phyloP scores from a whole-genome alignment of 2,797 vertebrate genomes.

The Cryptoblepharus egeriae region DNA sequence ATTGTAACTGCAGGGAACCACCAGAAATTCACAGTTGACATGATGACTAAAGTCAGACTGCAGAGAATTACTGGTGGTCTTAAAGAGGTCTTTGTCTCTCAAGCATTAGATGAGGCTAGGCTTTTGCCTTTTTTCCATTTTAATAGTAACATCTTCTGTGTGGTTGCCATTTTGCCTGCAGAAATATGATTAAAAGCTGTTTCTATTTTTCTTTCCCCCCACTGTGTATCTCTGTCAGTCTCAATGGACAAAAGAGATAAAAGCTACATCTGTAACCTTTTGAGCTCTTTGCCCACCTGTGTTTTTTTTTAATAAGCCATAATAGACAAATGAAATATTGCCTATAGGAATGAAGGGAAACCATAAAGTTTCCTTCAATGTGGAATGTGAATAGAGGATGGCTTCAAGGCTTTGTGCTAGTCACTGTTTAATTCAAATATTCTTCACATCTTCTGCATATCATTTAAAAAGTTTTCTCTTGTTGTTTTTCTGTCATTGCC shows the following conservation, averaged over 20 bases:
- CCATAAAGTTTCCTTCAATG: not conserved
- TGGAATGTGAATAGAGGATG: not conserved
- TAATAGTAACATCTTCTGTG: not conserved
- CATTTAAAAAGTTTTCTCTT: not conserved
- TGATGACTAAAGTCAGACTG: not conserved
- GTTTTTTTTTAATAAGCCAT: not conserved
- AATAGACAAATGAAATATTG: not conserved
- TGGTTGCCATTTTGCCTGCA: not conserved
- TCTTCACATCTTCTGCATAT: not conserved
- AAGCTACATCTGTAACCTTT: slow-evolving; percentile 22
- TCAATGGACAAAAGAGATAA: slow-evolving; percentile 14
- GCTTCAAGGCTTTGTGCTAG: accelerated
- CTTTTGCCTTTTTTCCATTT: slow-evolving; percentile 22
- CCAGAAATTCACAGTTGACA: slow-evolving; percentile 2
- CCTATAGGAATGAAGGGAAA: slow-evolving; percentile 9
- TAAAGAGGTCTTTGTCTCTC: not conserved
- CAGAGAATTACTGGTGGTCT: not conserved
- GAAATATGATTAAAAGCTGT: not conserved
- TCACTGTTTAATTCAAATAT: not conserved
- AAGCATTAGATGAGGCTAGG: not conserved
- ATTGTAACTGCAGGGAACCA: not conserved
- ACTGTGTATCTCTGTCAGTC: not conserved
- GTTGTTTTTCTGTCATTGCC: accelerated
- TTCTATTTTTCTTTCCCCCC: not conserved
- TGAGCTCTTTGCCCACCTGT: accelerated